Evolutionary conservation across 2,113 vertebrate genomes (phyloP).

Genomic region (Eptesicus fuscus): DNA sequence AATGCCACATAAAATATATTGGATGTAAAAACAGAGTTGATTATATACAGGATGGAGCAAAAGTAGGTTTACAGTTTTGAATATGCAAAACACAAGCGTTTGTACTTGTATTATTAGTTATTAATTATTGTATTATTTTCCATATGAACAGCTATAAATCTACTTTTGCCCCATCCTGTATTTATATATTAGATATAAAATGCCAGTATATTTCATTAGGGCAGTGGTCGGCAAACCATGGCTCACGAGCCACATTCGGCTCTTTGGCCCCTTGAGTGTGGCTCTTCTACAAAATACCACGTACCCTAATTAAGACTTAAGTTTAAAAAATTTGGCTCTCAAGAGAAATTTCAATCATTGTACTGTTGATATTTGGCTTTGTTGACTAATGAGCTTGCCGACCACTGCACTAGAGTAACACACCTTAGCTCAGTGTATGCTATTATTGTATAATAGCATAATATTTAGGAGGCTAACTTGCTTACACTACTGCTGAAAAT

Average conservation of each 20-base stretch:
- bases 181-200: background rate
- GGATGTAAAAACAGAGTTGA: background rate
- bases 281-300: too few species aligned
- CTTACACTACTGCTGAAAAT: background rate
- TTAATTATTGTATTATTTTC: background rate
- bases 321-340: too few species aligned
- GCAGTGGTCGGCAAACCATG: too few species aligned
- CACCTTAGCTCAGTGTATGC: background rate
- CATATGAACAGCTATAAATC: background rate
- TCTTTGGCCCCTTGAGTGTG: too few species aligned
- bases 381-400: too few species aligned
- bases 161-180: background rate
- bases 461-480: background rate
- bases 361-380: too few species aligned
- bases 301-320: too few species aligned
- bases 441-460: background rate
- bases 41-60: background rate
- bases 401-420: background rate
- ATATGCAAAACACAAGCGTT: background rate
- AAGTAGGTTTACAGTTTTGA: background rate
- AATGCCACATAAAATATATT: constrained; percentile 8
- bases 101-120: background rate
- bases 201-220: background rate
- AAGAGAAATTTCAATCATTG: too few species aligned
- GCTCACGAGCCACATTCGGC: too few species aligned